Evolutionary conservation across 2,888 invertebrate species (phyloP).

Genomic region (Trypoxylon attenuatum): DNA sequence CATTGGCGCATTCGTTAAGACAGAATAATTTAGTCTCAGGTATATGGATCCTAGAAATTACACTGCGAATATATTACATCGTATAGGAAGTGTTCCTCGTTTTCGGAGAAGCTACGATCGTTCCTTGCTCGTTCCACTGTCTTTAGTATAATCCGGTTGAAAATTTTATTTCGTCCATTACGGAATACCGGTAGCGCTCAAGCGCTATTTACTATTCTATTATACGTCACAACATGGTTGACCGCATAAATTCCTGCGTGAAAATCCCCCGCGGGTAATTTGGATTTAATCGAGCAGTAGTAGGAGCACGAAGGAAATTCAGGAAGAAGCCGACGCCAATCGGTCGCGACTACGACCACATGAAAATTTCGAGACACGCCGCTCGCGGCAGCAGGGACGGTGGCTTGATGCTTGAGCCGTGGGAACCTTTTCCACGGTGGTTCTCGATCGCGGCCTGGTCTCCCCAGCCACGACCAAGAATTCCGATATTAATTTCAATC

Average conservation of each 20-base stretch:
- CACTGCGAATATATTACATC: background rate
- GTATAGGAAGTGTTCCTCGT: background rate
- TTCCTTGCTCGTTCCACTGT: constrained; percentile 17
- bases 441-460: background rate
- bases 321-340: constrained; percentile 2
- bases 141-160: constrained; percentile 19
- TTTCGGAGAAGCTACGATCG: constrained; percentile 5
- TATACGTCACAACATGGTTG: background rate
- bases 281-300: constrained; percentile 17
- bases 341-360: constrained; percentile 17
- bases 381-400: no score
- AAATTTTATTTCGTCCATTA: constrained; percentile 37
- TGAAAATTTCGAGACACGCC: constrained; percentile 35
- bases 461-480: constrained; percentile 30
- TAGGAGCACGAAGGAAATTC: background rate
- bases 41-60: no score
- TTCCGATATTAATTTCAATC: constrained; percentile 23
- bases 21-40: no score
- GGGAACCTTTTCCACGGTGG: constrained; percentile 32
- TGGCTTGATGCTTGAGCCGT: no score
- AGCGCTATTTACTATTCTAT: no score
- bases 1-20: no score
- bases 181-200: constrained; percentile 24
- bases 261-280: constrained; percentile 29
- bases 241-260: constrained; percentile 19